Evolutionary conservation across 1,140 invertebrate species (phyloP), one percentile per base, ranked within the genome.

Genomic region (Nixonia krombeini): DNA sequence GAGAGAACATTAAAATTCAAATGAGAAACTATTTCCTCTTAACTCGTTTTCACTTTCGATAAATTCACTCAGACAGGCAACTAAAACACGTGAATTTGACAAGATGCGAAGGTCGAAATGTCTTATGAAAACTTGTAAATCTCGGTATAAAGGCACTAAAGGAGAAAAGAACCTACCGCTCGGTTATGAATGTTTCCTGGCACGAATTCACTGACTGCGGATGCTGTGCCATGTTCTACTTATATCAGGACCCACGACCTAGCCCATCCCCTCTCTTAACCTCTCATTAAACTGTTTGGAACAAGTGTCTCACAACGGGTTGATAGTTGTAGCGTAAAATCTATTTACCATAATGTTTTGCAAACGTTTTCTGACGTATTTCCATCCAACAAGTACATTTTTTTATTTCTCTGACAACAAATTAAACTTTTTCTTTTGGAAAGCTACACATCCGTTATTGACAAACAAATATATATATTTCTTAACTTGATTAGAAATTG

Each of bases 121-220:
- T 12, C 6, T 15, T 7, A 2, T 37, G 9, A 15, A 37, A 37
- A 1, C 15, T 37, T 17, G n/a, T 13, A 2, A n/a, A n/a, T n/a
- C 8, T 18, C 6, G 18, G n/a, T 40, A 40, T 4, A 21, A 21
- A 21, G 2, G 25, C 28, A 41, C n/a, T 35, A 53, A 66, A 65
- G 57, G 61, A 63, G 68, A 72, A 72, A 70, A 55, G 40, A 37
- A 58, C 57, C 49, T 72, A 70, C 69, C 74, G 42, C 31, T 42
- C 18, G 45, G 37, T 15, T 62, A 35, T 26, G 33, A 50, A 28
- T 56, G 58, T 58, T 57, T 56, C 61, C 57, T 29, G 53, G 37
- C 69, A 74, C 70, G 53, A 67, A 70, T 59, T 70, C 59, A 75
- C 71, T 74, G 67, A 75, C 71, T 76, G 58, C 55, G 70, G 73